A percentile compares a stretch with the other conserved stretches of the same genome.
phyloP scores from a whole-genome alignment of 2,888 invertebrate genomes.

The Sisyra terminalis region DNA sequence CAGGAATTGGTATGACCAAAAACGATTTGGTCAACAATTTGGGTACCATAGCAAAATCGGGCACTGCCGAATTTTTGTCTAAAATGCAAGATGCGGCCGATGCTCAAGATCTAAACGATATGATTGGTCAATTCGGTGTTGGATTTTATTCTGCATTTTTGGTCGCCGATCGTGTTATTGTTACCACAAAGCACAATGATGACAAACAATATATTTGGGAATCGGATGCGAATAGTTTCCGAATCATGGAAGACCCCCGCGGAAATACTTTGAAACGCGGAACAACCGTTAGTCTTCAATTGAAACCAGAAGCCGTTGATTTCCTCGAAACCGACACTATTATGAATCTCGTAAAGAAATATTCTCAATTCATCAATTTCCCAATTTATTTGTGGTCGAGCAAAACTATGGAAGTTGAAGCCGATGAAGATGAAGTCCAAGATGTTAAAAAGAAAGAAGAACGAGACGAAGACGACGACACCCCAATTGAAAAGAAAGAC shows the following conservation, averaged over 20 bases:
- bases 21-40: constrained; percentile 86
- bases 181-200: constrained; percentile 87
- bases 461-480: constrained; percentile 35
- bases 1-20: constrained; percentile 96
- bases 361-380: constrained; percentile 99
- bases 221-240: constrained; percentile 83
- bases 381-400: constrained; percentile 81
- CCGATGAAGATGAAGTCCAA: constrained; percentile 31
- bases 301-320: constrained; percentile 95
- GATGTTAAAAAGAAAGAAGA: constrained; percentile 14
- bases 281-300: constrained; percentile 48
- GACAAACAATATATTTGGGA: constrained; percentile 97
- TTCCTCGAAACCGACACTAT: constrained; percentile 88
- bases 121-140: constrained; percentile 99
- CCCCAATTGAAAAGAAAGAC: constrained; percentile 42
- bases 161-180: constrained; percentile 91
- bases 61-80: constrained; percentile 87
- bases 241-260: constrained; percentile 84
- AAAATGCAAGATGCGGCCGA: constrained; percentile 62
- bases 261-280: constrained; percentile 79
- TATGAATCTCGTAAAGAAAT: constrained; percentile 83
- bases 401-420: constrained; percentile 57
- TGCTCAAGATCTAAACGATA: constrained; percentile 74
- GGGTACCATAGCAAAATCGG: constrained; percentile 96
- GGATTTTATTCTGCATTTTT: constrained; percentile 96